Conservation (phyloP, 2,113 vertebrate species). For the western clawed frog (Xenopus tropicalis) region UCB_Xtro_10.0 CM004448.2:135144001-135144500, state of each 20-base stretch:
- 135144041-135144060: too few species aligned
- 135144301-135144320: conserved; percentile 7
- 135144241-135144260: background rate
- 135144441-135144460: conserved; percentile 21
- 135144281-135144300: conserved; percentile 15
- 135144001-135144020: too few species aligned
- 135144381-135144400: conserved; percentile 12
- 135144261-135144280: conserved; percentile 17
- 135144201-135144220: background rate
- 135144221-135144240: too few species aligned
- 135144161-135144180: too few species aligned
- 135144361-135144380: conserved; percentile 28
- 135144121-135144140: too few species aligned
- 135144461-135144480: conserved; percentile 1
- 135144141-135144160: too few species aligned
- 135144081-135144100: too few species aligned
- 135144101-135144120: too few species aligned
- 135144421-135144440: conserved; percentile 4
- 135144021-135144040: too few species aligned
- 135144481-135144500: conserved; percentile 9
- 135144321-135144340: conserved; percentile 7
- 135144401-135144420: conserved; percentile 28
- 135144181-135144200: too few species aligned
- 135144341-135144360: conserved; percentile 15
- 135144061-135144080: too few species aligned